Evolutionary conservation across 2,888 invertebrate genomes (phyloP), one percentile per base, ranked within the genome.

Genomic region (Eutolmus rufibarbis): DNA sequence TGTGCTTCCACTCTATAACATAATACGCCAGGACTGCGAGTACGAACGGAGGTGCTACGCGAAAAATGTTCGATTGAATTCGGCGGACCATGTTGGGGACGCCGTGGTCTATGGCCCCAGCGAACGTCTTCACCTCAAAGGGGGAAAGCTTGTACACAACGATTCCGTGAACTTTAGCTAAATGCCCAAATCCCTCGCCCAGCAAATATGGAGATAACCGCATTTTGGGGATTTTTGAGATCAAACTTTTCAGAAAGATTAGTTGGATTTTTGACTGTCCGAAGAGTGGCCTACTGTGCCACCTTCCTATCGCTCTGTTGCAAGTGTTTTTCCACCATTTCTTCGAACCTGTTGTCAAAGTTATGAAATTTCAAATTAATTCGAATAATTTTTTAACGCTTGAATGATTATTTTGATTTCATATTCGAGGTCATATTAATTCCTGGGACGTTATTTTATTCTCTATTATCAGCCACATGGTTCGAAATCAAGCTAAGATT

Each of bases 91-190:
- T 23, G 28, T 66, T 66, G 12, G 51, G 51, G 7, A 51, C 2
- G 9, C 23, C 23, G 12, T 19, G 66, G 23, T 28, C 23, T 28
- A 23, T 66, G 28, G 19, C 8, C 4, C 23, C 66, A 89, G 96
- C 96, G 91, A 97, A 98, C 0, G 97, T 96, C 90, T 95, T 96
- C 92, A 97, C 97, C 92, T 98, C 98, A 91, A 96, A 96, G 8
- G 97, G 97, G 16, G 98, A 98, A 74, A 98, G 91, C 91, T 95
- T 96, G 92, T 96, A 98, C 86, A 94, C 95, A 88, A 98, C 95
- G 88, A 98, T 94, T 37, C 98, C 97, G 89, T 97, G 95, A 86
- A 98, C 94, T 92, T 96, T 96, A 89, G 95, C 95, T 88, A 98
- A 94, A 90, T 96, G 94, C 91, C 98, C 98, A 28, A 66, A 66